Evolutionary conservation across 2,797 vertebrate species (phyloP), one percentile per base, ranked within the genome.

Genomic region (Rhincodon typus): DNA sequence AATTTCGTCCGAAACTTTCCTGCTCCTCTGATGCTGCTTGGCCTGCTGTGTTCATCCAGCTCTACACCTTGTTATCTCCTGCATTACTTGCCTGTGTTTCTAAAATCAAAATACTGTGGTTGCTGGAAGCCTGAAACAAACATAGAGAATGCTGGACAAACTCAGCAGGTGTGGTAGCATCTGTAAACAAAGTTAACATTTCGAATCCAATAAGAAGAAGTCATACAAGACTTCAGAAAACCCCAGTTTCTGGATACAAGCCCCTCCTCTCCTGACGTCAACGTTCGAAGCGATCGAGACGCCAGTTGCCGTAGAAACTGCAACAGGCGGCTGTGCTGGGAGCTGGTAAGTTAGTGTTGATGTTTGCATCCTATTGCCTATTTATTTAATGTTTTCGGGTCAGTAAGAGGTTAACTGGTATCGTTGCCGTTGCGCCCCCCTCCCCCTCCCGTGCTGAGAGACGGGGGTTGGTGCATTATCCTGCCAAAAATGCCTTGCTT

Each of bases 271-370:
- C 62, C 90, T 42, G 90, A 93, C 66, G 90, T 93, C 90, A 69
- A 23, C 34, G n/a, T 25, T 69, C 2, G 53, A 90, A 62, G n/a
- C 19, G 4, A 38, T 10, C 67, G 62, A 69, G 90, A 69, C 90
- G 90, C 90, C 42, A 6, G 90, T 93, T 93, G 90, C 90, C 66
- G n/a, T 93, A 38, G 90, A 93, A 93, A 66, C 90, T 25, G 66
- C 19, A 69, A 69, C 57, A 91, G 57, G 19, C 57, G 88, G 34
- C 6, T 2, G 88, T 67, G 34, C 34, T 67, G 30, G 19, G 57
- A 91, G 34, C 57, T 67, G 88, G 57, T 91, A 30, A 67, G 17
- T 67, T 19, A 10, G 34, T 38, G 88, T 19, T n/a, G 57, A 38
- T 8, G 17, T 66, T 66, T 91, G 88, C 34, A 67, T 7, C 34